phyloP scores from a whole-genome alignment of 2,113 vertebrate genomes.

The Microcebus jonahi region DNA sequence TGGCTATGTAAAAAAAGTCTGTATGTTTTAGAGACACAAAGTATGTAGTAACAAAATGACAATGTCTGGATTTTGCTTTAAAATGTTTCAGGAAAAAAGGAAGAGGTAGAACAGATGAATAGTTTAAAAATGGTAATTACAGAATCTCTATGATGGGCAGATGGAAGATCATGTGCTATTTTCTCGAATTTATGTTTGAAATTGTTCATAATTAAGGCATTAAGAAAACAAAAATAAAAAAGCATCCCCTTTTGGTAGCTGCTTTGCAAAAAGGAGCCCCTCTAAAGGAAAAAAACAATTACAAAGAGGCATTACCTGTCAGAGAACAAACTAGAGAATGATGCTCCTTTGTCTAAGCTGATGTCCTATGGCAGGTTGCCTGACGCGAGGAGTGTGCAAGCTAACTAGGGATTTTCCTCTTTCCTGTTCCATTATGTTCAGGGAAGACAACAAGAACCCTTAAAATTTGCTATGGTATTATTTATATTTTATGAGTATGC shows the following conservation, averaged over 20 bases:
- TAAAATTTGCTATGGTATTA: background rate
- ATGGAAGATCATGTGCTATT: background rate
- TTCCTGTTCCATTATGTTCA: background rate
- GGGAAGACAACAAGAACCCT: background rate
- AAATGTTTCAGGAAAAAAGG: background rate
- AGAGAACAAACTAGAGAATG: background rate
- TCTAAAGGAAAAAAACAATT: background rate
- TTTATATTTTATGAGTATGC: background rate
- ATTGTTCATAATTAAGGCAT: constrained; percentile 6
- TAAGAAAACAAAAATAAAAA: background rate
- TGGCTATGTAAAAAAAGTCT: background rate
- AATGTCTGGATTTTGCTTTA: background rate
- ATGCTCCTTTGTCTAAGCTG: background rate
- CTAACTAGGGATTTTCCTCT: background rate
- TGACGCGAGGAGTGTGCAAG: background rate
- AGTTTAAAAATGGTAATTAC: background rate
- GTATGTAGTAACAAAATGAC: background rate
- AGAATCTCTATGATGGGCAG: background rate
- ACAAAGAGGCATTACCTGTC: background rate
- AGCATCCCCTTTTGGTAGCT: background rate
- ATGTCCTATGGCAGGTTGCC: background rate
- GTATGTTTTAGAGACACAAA: background rate
- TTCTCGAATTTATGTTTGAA: constrained; percentile 3
- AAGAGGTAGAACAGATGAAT: background rate
- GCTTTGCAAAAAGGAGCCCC: background rate